phyloP scores from a whole-genome alignment of 2,888 invertebrate genomes.

The Chamaedrilus cognettii region DNA sequence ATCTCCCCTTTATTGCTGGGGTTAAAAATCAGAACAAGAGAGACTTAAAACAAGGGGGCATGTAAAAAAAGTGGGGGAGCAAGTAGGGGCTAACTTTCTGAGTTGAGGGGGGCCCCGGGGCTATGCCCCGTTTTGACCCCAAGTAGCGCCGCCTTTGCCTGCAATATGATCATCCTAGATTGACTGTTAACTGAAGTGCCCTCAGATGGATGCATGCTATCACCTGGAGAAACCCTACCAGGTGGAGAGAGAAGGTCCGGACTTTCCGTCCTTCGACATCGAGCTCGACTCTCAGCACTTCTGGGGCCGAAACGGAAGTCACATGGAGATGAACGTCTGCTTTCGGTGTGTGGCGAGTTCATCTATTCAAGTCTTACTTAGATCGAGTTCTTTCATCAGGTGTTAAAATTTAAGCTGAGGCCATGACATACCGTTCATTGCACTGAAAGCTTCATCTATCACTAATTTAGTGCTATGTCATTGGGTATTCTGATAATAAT shows the following conservation, averaged over 20 bases:
- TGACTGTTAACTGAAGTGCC: neutral
- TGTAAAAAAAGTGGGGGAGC: neutral
- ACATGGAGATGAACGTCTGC: constrained; percentile 62
- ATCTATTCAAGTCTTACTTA: no score
- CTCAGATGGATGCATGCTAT: constrained; percentile 10
- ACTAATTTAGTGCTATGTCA: no score
- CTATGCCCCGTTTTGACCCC: no score
- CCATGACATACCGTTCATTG: no score
- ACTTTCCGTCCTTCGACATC: constrained; percentile 67
- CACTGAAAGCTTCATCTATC: no score
- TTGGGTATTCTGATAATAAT: no score
- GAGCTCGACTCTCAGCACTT: constrained; percentile 63
- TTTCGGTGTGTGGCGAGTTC: no score
- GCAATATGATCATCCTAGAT: neutral
- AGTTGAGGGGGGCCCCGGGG: no score
- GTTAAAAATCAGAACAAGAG: neutral
- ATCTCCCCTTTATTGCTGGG: no score
- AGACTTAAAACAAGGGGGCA: neutral
- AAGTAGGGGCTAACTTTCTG: neutral
- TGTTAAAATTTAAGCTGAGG: no score
- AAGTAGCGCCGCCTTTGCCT: neutral
- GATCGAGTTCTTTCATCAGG: no score
- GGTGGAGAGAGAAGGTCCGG: constrained; percentile 20
- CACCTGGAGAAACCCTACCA: constrained; percentile 28
- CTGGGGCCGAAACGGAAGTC: constrained; percentile 85